phyloP scores from a whole-genome alignment of 2,797 vertebrate genomes.

The Agapornis canus region DNA sequence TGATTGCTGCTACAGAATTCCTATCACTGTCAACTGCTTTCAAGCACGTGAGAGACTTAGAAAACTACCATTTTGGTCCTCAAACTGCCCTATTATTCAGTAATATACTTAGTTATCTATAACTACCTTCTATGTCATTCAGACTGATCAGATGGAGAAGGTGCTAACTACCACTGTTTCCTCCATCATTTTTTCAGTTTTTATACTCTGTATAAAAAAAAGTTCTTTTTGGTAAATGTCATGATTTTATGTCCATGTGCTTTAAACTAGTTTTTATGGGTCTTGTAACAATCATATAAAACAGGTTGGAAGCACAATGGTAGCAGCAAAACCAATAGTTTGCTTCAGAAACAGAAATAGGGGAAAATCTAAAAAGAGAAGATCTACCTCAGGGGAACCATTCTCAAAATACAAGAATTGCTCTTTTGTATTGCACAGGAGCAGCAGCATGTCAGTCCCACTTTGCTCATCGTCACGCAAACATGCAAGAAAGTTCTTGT shows the following conservation, averaged over 20 bases:
- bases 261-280: not conserved
- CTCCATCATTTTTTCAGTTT: not conserved
- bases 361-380: not conserved
- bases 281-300: not conserved
- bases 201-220: not conserved
- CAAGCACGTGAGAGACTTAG: not conserved
- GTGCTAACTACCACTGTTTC: not conserved
- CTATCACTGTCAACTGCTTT: not conserved
- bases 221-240: not conserved
- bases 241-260: not conserved
- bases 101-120: not conserved
- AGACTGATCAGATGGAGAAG: not conserved
- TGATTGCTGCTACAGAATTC: not conserved
- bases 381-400: not conserved
- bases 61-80: not conserved
- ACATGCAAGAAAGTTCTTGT: not conserved
- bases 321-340: not conserved
- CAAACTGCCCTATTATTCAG: not conserved
- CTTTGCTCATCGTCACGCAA: not conserved
- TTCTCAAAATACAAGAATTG: not conserved
- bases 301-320: not conserved
- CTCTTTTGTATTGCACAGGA: not conserved
- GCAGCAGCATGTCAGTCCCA: not conserved
- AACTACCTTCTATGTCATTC: not conserved
- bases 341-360: not conserved